Base-by-base conservation (phyloP, 2,888 invertebrate genomes). In the Caprella mutica region DNA sequence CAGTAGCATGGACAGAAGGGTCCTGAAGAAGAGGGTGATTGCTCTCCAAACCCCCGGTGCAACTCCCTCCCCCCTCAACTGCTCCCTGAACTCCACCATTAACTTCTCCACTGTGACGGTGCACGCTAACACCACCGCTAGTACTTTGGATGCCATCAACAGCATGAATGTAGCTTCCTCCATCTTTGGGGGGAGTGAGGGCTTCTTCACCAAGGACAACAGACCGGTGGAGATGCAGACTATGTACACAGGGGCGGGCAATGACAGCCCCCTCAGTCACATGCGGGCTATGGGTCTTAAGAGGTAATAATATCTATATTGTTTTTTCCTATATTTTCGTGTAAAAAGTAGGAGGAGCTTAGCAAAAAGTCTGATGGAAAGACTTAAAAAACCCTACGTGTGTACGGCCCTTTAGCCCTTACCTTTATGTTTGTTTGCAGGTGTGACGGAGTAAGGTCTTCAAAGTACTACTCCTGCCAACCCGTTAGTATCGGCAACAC, bases 391-490 rank as follows among this genome's bases (percentile, higher is more conserved):
- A 33, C 33, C 9, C 12, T 12, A 33, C 33, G 9, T 14, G 24
- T 40, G 40, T 23, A 24, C 40, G 9, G 8, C 40, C 6, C 40
- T 40, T 9, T 1, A 40, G n/a, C n/a, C n/a, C n/a, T n/a, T n/a
- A n/a, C n/a, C n/a, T n/a, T n/a, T n/a, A 6, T 30, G 17, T 8
- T 29, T 5, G 19, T 5, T 29, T n/a, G 24, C 72, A 77, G 83
- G 65, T 80, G 82, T 66, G 81, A 80, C 69, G 78, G 77, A 6
- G 75, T 76, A 67, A 75, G 77, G 67, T 78, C 80, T 67, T 83
- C 83, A 53, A 78, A 82, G 65, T 82, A 81, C 77, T 81, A 86
- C 74, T 77, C 86, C 67, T 87, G 86, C 77, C 86, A 87, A 67
- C 86, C 87, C 57, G 82, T 87, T 59, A n/a, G n/a, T n/a, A 80